Evolutionary conservation across 2,888 invertebrate species (phyloP).

Genomic region (Agrochola litura): DNA sequence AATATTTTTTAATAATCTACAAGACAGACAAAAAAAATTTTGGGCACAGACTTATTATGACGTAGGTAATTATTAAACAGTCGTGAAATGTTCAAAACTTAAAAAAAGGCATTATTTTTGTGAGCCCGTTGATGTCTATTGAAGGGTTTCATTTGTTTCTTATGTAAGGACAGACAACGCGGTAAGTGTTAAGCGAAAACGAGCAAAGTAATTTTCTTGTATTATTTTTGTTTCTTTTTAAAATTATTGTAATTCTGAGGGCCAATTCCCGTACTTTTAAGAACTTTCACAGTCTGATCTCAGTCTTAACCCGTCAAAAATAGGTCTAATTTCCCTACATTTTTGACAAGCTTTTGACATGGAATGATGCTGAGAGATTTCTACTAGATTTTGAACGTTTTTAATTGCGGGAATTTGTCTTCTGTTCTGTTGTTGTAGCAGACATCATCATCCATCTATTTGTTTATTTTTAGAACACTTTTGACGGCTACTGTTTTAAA

Average conservation of each 20-base stretch:
- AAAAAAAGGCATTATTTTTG: background rate
- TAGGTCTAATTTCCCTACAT: no score
- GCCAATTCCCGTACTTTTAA: no score
- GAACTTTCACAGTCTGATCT: no score
- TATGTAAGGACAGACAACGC: constrained; percentile 20
- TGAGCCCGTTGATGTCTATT: constrained; percentile 82
- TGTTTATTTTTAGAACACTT: constrained; percentile 31
- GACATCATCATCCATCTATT: background rate
- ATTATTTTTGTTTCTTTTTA: constrained; percentile 7
- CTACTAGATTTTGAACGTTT: no score
- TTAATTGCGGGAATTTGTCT: no score
- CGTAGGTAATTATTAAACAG: background rate
- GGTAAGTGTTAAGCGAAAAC: constrained; percentile 8
- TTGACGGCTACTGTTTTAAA: constrained; percentile 2
- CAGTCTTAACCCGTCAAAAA: no score
- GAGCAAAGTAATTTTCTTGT: background rate
- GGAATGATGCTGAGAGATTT: no score
- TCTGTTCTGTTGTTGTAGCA: background rate
- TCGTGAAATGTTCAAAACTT: background rate
- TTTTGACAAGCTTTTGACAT: no score
- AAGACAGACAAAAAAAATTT: no score
- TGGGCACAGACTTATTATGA: no score
- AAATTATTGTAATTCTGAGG: constrained; percentile 2
- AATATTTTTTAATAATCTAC: no score
- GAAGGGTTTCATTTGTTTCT: constrained; percentile 70